These are phyloP conservation scores for Lamproptera curius DNA, from an alignment of 2,888 invertebrate species.

Conservation along the genomic window DNA sequence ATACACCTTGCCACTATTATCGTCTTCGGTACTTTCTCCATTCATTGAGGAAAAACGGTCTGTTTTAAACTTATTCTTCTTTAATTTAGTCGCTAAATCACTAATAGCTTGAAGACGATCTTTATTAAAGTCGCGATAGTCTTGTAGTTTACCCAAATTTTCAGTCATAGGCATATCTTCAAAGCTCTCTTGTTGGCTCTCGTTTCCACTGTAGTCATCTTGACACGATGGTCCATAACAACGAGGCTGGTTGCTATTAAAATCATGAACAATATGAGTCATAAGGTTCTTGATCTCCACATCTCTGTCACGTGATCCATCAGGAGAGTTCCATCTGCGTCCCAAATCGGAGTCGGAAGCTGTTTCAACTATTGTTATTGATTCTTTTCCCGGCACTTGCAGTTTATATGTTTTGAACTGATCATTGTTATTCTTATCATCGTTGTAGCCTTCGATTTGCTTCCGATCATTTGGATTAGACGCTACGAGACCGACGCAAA, in stretches of 20 bases:
- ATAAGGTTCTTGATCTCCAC: constrained; percentile 60
- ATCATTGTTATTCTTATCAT: constrained; percentile 59
- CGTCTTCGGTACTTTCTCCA: constrained; percentile 37
- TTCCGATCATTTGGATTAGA: constrained; percentile 47
- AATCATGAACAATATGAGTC: constrained; percentile 63
- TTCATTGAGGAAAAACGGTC: constrained; percentile 38
- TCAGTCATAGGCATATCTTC: constrained; percentile 78
- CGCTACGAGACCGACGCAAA: constrained; percentile 46
- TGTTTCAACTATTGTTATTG: constrained; percentile 79
- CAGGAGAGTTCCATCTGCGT: constrained; percentile 26
- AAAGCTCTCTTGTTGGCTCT: constrained; percentile 74
- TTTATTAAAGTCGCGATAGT: constrained; percentile 56
- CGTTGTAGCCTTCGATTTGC: constrained; percentile 54
- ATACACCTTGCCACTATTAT: constrained; percentile 51
- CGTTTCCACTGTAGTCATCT: constrained; percentile 47
- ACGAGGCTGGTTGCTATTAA: constrained; percentile 50
- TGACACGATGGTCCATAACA: constrained; percentile 72
- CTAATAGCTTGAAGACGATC: constrained; percentile 66
- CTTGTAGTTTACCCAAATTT: constrained; percentile 78
- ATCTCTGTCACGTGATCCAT: constrained; percentile 43
- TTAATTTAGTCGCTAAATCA: constrained; percentile 65
- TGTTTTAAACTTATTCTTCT: constrained; percentile 61
- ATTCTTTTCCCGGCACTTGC: constrained; percentile 75
- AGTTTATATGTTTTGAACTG: constrained; percentile 73
- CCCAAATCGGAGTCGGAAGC: constrained; percentile 38